A percentile compares a stretch with the other conserved stretches of the same genome.
phyloP scores from a whole-genome alignment of 2,888 invertebrate species.

The Melinaea menophilus region DNA sequence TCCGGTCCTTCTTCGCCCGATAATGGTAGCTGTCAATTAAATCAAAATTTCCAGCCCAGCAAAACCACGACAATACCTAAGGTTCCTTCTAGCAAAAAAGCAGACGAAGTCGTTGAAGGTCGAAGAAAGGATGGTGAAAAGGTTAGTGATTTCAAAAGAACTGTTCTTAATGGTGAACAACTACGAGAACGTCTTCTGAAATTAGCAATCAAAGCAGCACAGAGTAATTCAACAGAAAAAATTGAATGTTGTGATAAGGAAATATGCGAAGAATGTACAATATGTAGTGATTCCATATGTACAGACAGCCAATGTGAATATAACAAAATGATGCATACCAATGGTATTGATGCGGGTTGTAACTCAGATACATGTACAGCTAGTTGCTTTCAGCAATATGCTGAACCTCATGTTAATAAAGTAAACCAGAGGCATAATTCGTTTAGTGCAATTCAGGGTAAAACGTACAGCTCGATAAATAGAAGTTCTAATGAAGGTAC shows the following conservation, averaged over 20 bases:
- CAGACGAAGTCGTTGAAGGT: conserved; percentile 45
- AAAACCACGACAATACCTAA: conserved; percentile 52
- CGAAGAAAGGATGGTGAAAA: conserved; percentile 54
- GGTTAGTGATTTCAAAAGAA: conserved; percentile 68
- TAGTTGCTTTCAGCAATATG: conserved; percentile 62
- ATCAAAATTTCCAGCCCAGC: conserved; percentile 62
- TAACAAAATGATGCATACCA: conserved; percentile 69
- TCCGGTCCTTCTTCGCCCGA: conserved; percentile 82
- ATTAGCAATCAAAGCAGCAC: conserved; percentile 75
- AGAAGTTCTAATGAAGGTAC: conserved; percentile 55
- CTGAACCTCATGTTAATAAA: conserved; percentile 54
- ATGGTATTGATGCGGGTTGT: conserved; percentile 65
- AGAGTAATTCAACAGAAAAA: conserved; percentile 66
- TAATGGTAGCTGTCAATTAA: conserved; percentile 73
- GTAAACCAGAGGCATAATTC: conserved; percentile 69
- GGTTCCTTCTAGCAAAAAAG: conserved; percentile 45
- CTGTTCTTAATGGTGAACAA: conserved; percentile 81
- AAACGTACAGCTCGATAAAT: conserved; percentile 52
- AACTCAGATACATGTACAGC: conserved; percentile 68
- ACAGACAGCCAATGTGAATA: conserved; percentile 74
- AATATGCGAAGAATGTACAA: conserved; percentile 72
- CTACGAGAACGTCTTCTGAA: conserved; percentile 81
- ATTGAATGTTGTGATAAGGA: conserved; percentile 76
- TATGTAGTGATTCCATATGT: conserved; percentile 73
- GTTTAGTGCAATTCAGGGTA: conserved; percentile 69